Conservation (phyloP, 1,140 invertebrate species). For the Nasonia vitripennis region DNA sequence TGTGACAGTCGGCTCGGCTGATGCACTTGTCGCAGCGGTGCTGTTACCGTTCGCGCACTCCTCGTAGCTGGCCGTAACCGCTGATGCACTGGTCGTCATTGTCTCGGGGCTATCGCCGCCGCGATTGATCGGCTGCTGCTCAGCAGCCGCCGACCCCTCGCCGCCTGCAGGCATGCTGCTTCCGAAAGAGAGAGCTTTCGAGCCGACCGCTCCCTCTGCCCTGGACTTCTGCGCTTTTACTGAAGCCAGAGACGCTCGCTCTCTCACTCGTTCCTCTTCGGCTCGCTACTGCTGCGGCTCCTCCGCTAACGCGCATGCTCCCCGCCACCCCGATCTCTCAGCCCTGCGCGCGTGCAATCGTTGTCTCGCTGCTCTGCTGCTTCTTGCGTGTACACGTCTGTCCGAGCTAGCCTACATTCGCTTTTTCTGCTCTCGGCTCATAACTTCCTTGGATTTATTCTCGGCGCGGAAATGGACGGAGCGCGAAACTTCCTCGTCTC, state of each 20-base stretch:
- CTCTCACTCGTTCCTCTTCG: not conserved
- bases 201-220: conserved; percentile 62
- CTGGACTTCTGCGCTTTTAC: conserved; percentile 68
- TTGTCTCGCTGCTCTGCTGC: not conserved
- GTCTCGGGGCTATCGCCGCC: conserved; percentile 33
- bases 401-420: too few relatives aligned
- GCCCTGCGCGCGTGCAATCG: not conserved
- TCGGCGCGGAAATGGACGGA: not conserved
- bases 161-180: conserved; percentile 69
- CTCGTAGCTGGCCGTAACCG: conserved; percentile 32
- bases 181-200: conserved; percentile 58
- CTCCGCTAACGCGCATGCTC: not conserved
- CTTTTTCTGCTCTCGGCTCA: not conserved
- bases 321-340: not conserved
- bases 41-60: conserved; percentile 51
- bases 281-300: not conserved
- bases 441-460: not conserved
- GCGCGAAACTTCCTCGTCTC: not conserved
- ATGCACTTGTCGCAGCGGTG: too few relatives aligned
- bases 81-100: conserved; percentile 31
- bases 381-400: not conserved
- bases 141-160: conserved; percentile 68
- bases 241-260: conserved; percentile 55
- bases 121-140: conserved; percentile 61
- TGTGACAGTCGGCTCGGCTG: conserved; percentile 60